Base-by-base conservation (phyloP, 2,113 vertebrate genomes). In the Condylura cristata region DNA sequence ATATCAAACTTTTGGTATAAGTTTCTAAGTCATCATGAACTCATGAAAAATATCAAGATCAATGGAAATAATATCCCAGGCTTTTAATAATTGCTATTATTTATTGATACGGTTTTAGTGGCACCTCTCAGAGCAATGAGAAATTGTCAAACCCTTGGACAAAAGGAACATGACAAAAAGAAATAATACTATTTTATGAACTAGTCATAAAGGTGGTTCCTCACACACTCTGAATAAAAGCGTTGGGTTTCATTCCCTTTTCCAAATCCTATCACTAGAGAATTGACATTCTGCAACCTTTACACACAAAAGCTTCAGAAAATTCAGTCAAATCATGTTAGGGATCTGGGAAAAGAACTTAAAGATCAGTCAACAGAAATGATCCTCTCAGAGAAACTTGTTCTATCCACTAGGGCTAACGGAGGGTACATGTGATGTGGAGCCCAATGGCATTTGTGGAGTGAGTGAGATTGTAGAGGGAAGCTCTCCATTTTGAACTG, bases 231-330 rank as follows among this genome's bases (percentile, higher is more conserved):
- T 82, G 79, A 94, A 85, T 82, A 85, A 81, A 58, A 30, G 70
- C 56, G 86, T 63, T 86, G 37, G n/a, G 37, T 93, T 94, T 95
- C 58, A 46, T 51, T 94, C 63, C 85, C 46, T 92, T 94, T 90
- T 93, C 74, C 44, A 95, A 91, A 86, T 91, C 48, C 24, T 58
- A 78, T 89, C 78, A 48, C 75, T 89, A 72, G 72, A 88, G 93
- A 97, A 92, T 44, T 96, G 53, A 94, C 89, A 82, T 94, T 86
- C 74, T 91, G 78, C 68, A 95, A 82, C n/a, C 93, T 92, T 96
- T 94, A 89, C 68, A 82, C 44, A 96, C 86, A 91, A 81, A 96
- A 94, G 6, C 74, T 78, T 88, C 8, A n/a, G 53, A 86, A 81
- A 91, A 94, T 94, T 87, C 81, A 87, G 89, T 95, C 61, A 96